These are phyloP conservation scores for Dasysyrphus tricinctus DNA, from an alignment of 2,888 invertebrate genomes.

Conservation along the genomic window DNA sequence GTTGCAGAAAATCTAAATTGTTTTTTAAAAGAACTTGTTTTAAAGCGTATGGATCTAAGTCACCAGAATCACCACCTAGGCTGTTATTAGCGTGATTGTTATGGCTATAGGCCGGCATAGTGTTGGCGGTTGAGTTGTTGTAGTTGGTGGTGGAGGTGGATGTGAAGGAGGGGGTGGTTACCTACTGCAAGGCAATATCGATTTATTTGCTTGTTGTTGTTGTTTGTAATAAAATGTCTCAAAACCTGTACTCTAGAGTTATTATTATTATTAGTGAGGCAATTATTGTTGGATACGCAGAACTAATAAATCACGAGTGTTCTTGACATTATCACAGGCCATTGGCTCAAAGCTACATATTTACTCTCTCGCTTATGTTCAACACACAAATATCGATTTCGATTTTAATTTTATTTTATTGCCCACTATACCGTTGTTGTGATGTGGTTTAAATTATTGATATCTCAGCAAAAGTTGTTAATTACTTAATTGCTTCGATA, in stretches of 20 bases:
- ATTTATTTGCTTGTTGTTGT: conserved; percentile 20
- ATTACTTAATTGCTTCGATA: conserved; percentile 49
- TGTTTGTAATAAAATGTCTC: conserved; percentile 24
- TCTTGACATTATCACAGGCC: conserved; percentile 77
- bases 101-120: conserved; percentile 71
- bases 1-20: conserved; percentile 76
- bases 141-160: conserved; percentile 16
- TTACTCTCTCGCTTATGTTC: conserved; percentile 42
- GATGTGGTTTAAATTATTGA: conserved; percentile 25
- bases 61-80: conserved; percentile 73
- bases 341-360: conserved; percentile 74
- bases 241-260: conserved; percentile 64
- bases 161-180: neutral
- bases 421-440: conserved; percentile 28
- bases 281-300: conserved; percentile 67
- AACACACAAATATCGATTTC: conserved; percentile 39
- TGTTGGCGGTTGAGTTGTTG: conserved; percentile 48
- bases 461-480: conserved; percentile 57
- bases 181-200: conserved; percentile 6
- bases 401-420: neutral
- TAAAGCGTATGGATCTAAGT: conserved; percentile 77
- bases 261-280: conserved; percentile 65
- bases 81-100: conserved; percentile 73
- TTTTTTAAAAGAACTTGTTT: conserved; percentile 77
- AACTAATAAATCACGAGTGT: conserved; percentile 77